Evolutionary conservation across 1,140 invertebrate species (phyloP).

Genomic region (Trypoxylus dichotomus): DNA sequence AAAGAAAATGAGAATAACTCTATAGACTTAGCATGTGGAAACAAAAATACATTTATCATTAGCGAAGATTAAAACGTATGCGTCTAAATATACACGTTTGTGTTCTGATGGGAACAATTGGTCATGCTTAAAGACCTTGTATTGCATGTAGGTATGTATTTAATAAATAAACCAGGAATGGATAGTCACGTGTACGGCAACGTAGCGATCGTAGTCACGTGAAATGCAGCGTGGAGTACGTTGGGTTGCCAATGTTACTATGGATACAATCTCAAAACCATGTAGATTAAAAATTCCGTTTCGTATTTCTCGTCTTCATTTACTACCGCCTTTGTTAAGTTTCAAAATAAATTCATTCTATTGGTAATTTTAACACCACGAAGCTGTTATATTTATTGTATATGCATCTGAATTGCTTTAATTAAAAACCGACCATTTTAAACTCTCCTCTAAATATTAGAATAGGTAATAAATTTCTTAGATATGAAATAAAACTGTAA

Average conservation of each 20-base stretch:
- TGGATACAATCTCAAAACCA: background rate
- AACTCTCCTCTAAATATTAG: no score
- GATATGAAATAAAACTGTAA: background rate
- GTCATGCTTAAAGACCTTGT: constrained; percentile 10
- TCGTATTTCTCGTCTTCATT: background rate
- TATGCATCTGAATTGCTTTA: no score
- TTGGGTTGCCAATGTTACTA: constrained; percentile 24
- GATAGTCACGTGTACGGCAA: constrained; percentile 12
- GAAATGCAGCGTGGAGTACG: constrained; percentile 14
- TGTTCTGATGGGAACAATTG: background rate
- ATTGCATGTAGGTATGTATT: background rate
- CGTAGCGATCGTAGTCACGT: constrained; percentile 14
- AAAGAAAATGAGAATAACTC: background rate
- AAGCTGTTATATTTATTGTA: no score
- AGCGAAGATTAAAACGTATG: constrained; percentile 6
- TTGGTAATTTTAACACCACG: no score
- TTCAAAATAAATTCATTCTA: background rate
- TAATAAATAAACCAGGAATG: background rate
- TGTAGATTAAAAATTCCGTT: background rate
- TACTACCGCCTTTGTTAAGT: background rate
- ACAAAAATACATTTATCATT: constrained; percentile 6
- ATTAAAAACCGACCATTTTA: no score
- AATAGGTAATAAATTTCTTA: no score
- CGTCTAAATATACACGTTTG: constrained; percentile 11
- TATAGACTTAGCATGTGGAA: background rate